Percentiles rank a stretch among this genome's conserved stretches.
These are phyloP conservation scores for Hexactinellida sp. DNA, from an alignment of 37 sponge, comb jelly and placozoan genomes.

Conservation along the genomic window DNA sequence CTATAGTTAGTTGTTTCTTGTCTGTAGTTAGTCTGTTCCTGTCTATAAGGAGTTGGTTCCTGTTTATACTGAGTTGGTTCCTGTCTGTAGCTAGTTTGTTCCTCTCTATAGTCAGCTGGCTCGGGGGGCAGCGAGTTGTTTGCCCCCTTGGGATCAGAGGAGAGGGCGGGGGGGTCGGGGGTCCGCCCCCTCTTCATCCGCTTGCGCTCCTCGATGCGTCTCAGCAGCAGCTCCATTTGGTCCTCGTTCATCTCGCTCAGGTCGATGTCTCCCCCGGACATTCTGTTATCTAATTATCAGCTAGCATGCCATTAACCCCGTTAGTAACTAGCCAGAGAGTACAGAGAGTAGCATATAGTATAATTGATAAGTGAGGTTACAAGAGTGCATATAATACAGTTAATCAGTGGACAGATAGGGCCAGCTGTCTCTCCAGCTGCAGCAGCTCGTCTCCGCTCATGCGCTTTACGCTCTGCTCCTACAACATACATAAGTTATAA, in stretches of 20 bases:
- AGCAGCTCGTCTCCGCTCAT: slow-evolving; percentile 12
- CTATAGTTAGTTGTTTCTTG: no score
- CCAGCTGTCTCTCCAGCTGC: slow-evolving; percentile 13
- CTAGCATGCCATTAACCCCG: no score
- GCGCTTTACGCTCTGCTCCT: neutral
- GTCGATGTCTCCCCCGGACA: neutral
- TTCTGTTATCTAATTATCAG: no score
- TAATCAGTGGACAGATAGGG: neutral
- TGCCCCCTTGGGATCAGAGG: neutral
- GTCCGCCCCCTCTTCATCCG: neutral
- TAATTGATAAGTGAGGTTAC: no score
- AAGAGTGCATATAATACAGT: neutral
- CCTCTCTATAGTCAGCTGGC: neutral
- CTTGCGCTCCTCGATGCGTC: neutral
- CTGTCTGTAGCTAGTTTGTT: neutral
- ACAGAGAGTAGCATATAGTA: no score
- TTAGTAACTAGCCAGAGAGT: no score
- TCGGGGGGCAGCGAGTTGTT: no score
- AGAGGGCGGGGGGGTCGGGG: neutral
- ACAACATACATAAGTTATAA: neutral
- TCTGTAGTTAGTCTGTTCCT: no score
- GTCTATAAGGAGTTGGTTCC: no score
- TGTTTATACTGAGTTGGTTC: neutral
- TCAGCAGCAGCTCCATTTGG: neutral
- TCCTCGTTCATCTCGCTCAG: neutral